Evolutionary conservation across 2,113 vertebrate species (phyloP).

Genomic region (Aldabrachelys gigantea): DNA sequence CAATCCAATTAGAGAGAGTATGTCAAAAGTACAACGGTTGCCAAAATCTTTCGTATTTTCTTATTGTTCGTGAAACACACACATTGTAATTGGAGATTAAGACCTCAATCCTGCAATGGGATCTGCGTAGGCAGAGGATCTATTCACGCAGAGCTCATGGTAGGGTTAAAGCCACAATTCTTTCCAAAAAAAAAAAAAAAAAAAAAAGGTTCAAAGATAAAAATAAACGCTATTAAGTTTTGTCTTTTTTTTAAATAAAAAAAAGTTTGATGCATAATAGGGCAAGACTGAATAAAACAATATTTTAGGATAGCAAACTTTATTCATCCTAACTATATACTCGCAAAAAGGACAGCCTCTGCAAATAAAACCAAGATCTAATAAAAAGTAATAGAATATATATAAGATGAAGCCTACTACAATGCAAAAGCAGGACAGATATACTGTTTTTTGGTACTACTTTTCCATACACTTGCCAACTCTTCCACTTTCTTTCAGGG

Average conservation of each 20-base stretch:
- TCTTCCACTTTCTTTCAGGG: background rate
- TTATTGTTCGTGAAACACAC: background rate
- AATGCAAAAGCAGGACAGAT: background rate
- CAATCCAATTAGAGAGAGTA: background rate
- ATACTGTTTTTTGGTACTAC: fast-evolving
- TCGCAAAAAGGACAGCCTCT: background rate
- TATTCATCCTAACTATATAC: background rate
- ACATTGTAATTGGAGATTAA: background rate
- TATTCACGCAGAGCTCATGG: background rate
- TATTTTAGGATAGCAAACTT: background rate
- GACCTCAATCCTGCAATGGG: background rate
- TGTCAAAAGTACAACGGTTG: background rate
- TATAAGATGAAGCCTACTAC: background rate
- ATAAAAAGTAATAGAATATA: background rate
- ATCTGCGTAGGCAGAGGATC: background rate
- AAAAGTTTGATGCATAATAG: background rate
- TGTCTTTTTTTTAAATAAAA: background rate
- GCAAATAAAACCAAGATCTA: background rate
- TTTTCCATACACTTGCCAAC: background rate
- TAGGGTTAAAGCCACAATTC: conserved; percentile 28
- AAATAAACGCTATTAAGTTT: background rate
- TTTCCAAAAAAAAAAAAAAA: background rate
- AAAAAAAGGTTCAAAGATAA: background rate
- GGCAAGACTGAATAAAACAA: background rate
- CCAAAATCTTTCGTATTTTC: background rate